Conservation (phyloP, 2,797 vertebrate genomes). For the Falco biarmicus region DNA sequence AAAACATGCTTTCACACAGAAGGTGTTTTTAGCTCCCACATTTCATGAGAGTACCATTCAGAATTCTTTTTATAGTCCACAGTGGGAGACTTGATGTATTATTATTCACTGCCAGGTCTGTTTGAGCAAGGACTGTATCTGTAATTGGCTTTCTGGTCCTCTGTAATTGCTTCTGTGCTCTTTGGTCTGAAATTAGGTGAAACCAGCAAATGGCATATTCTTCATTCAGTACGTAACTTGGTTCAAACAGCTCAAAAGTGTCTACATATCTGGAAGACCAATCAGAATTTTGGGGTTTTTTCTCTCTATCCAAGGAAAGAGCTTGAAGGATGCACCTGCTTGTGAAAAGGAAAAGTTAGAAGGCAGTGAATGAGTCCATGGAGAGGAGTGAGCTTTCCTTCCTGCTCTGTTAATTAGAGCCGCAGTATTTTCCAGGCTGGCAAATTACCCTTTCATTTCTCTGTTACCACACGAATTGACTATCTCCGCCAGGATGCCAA, state of each 20-base stretch:
- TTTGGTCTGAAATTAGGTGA: neutral
- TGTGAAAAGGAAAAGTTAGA: neutral
- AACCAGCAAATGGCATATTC: neutral
- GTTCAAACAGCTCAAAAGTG: neutral
- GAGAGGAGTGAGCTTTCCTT: neutral
- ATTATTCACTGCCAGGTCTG: neutral
- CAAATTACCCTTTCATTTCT: neutral
- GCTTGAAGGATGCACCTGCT: neutral
- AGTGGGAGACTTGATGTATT: neutral
- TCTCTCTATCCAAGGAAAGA: neutral
- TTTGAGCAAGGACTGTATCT: neutral
- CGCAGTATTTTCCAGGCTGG: neutral
- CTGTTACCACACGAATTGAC: neutral
- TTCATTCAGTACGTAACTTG: neutral
- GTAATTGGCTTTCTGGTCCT: neutral
- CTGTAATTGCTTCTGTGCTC: neutral
- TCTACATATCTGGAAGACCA: neutral
- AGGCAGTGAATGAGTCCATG: neutral
- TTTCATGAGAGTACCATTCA: neutral
- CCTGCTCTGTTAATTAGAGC: neutral
- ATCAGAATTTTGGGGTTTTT: fast-evolving
- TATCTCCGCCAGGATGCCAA: neutral
- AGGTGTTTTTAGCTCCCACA: neutral
- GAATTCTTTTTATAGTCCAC: neutral
- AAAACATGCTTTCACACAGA: neutral